These are phyloP conservation scores for Tapera naevia DNA, from an alignment of 2,797 vertebrate species.

Conservation along the genomic window DNA sequence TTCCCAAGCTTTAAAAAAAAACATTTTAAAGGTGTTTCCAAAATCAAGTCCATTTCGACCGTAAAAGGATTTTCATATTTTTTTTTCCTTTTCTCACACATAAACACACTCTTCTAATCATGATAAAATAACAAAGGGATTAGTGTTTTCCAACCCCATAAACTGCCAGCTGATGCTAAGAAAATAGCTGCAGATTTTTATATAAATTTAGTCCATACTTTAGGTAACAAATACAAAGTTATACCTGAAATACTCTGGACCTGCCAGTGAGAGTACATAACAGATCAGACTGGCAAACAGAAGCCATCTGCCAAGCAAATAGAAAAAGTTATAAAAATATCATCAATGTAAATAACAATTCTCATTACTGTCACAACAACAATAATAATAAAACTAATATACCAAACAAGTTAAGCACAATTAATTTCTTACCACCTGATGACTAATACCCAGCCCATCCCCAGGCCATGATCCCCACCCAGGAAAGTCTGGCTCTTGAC, in stretches of 20 bases:
- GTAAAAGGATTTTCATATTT: background rate
- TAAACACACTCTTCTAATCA: background rate
- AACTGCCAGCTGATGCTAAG: background rate
- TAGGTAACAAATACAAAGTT: conserved; percentile 5
- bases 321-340: conserved; percentile 35
- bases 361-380: background rate
- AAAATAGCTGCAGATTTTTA: conserved; percentile 13
- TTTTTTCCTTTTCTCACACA: background rate
- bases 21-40: background rate
- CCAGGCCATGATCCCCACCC: too few species aligned
- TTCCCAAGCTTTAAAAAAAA: background rate
- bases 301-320: conserved; percentile 9
- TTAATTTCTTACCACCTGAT: too few species aligned
- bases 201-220: background rate
- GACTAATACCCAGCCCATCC: too few species aligned
- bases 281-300: conserved; percentile 7
- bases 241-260: background rate
- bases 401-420: too few species aligned
- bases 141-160: background rate
- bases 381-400: too few species aligned
- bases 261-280: background rate
- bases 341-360: conserved; percentile 29
- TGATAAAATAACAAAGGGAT: background rate
- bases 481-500: too few species aligned
- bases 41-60: background rate